Percentiles rank a stretch among this genome's conserved stretches.
Conservation (phyloP, 1,140 invertebrate species). For the Nephotettix cincticeps region DNA sequence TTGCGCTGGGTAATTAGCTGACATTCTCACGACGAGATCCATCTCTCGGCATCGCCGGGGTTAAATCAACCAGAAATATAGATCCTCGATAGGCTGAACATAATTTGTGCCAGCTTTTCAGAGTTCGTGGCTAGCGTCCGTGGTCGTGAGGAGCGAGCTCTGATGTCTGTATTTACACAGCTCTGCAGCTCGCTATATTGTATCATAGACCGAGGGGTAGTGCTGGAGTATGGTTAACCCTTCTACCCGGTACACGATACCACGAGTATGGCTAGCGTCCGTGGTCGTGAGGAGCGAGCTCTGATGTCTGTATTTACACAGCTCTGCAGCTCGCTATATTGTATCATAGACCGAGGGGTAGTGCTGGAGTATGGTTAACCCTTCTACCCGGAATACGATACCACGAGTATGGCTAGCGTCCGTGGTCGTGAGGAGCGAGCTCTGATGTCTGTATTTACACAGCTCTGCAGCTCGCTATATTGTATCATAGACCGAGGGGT, state of each 20-base stretch:
- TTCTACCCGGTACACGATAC: too few species aligned
- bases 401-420: background rate
- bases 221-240: too few species aligned
- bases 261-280: background rate
- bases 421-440: background rate
- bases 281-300: background rate
- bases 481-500: too few species aligned
- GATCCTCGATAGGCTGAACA: background rate
- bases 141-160: background rate
- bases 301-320: background rate
- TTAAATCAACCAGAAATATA: conserved; percentile 4
- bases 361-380: too few species aligned
- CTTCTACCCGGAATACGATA: too few species aligned
- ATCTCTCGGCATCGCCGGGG: background rate
- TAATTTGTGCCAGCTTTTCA: background rate
- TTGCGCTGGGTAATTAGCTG: background rate
- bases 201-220: too few species aligned
- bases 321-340: background rate
- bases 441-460: background rate
- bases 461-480: background rate
- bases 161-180: background rate
- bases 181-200: background rate
- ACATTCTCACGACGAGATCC: background rate
- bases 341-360: too few species aligned
- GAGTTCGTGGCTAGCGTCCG: background rate